Evolutionary conservation across 2,113 vertebrate genomes (phyloP), one percentile per base, ranked within the genome.

Genomic region (Phylloscopus trochiloides): DNA sequence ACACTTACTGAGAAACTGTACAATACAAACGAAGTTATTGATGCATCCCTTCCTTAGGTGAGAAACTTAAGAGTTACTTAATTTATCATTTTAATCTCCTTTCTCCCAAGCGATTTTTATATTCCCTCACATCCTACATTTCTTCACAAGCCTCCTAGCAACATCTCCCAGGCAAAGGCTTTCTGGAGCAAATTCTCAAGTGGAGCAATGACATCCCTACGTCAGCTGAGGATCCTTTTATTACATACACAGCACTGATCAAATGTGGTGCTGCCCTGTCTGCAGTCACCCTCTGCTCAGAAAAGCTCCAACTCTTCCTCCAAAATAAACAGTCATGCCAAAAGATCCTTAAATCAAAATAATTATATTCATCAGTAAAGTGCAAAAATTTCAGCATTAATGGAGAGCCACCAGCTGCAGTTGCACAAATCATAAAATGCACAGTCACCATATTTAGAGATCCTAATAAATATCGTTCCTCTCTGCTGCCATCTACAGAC

Each of bases 401-500:
- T 36, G n/a, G 54, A 77, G 40, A 70, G n/a, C 48, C 65, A 81
- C 32, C 68, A 94, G 76, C 73, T 84, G 68, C 75, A 77, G 72
- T 51, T 32, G 29, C 74, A 61, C 25, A 54, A 67, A 81, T 79
- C 28, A 62, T 5, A 87, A 88, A 87, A 72, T 21, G 59, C 17
- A 1, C 3, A 29, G 57, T 74, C 86, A 84, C 57, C 65, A 20
- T 31, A 36, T 70, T 83, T 48, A 86, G 52, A 51, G 31, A 43
- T 34, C 51, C 45, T 31, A 68, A 63, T 31, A 76, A 75, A 52
- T 22, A 71, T 6, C 3, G 0, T 26, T 96, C 48, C 68, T 90
- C 91, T 94, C 54, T 97, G 74, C 92, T 90, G 94, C 95, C 96
- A 95, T 51, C 94, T 97, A 91, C 66, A 94, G 94, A 82, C 6